These are phyloP conservation scores for Eubasilissa splendida DNA, from an alignment of 2,888 invertebrate genomes.

Conservation along the genomic window DNA sequence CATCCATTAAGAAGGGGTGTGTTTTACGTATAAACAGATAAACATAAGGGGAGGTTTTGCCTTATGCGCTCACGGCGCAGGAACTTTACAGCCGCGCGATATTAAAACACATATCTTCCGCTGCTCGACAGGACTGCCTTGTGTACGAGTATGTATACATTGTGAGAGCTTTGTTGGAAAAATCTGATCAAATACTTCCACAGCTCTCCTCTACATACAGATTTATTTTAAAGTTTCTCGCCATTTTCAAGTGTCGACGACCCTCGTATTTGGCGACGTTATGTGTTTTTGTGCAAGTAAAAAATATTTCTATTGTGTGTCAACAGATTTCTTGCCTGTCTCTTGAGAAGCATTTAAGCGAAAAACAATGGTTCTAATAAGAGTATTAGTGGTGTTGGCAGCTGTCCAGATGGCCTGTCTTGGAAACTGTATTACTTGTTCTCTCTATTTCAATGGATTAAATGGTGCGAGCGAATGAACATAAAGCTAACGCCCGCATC, in stretches of 20 bases:
- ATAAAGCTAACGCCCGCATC: not conserved
- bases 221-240: not conserved
- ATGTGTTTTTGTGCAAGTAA: not conserved
- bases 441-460: not conserved
- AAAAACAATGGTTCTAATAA: slow-evolving; percentile 23
- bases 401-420: slow-evolving; percentile 13
- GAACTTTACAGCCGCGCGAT: slow-evolving; percentile 39
- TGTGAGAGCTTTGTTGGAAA: slow-evolving; percentile 37
- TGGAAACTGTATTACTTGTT: not conserved
- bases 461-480: slow-evolving; percentile 14
- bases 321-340: slow-evolving; percentile 1
- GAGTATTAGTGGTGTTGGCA: slow-evolving; percentile 20
- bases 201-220: not conserved
- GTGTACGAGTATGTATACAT: slow-evolving; percentile 27
- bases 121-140: slow-evolving; percentile 29
- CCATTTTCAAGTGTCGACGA: not conserved
- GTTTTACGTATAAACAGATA: not conserved
- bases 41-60: not conserved
- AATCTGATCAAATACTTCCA: slow-evolving; percentile 47
- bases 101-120: slow-evolving; percentile 53
- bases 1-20: not conserved
- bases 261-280: not conserved
- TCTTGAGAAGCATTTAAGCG: slow-evolving; percentile 18
- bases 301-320: slow-evolving; percentile 6
- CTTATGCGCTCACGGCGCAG: slow-evolving; percentile 1